A percentile compares a stretch with the other conserved stretches of the same genome.
These are phyloP conservation scores for Dasypolia templi DNA, from an alignment of 2,888 invertebrate species.

Conservation along the genomic window DNA sequence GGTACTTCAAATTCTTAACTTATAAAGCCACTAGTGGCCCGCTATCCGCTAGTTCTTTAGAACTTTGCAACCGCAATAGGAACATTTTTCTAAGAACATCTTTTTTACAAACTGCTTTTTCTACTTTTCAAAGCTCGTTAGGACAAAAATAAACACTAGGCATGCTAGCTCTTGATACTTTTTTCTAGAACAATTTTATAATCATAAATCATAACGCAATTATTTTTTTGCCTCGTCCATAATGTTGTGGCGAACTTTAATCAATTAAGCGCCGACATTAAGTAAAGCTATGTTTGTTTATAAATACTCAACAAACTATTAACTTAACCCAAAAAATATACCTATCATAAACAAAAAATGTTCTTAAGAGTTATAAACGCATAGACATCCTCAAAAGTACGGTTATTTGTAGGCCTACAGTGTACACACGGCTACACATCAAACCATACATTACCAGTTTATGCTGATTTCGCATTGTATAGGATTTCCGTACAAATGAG, in stretches of 20 bases:
- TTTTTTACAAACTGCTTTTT: constrained; percentile 20
- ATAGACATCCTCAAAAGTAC: not conserved
- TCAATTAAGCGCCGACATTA: not conserved
- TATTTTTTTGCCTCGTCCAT: constrained; percentile 10
- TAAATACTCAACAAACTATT: not conserved
- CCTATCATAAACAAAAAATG: not conserved
- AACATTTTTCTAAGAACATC: constrained; percentile 1
- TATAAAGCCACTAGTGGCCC: constrained; percentile 5
- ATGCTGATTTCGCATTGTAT: too few relatives aligned
- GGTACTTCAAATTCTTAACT: constrained; percentile 26
- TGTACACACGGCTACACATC: too few relatives aligned
- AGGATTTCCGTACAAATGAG: too few relatives aligned
- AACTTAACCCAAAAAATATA: not conserved
- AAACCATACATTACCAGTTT: too few relatives aligned
- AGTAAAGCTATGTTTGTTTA: not conserved
- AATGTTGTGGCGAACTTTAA: not conserved
- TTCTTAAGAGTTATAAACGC: not conserved
- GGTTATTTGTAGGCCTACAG: not conserved
- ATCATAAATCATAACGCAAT: constrained; percentile 37
- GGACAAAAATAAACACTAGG: constrained; percentile 24
- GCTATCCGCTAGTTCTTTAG: constrained; percentile 32
- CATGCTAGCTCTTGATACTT: constrained; percentile 8
- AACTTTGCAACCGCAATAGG: constrained; percentile 8
- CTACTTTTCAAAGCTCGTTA: constrained; percentile 23
- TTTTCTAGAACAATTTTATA: constrained; percentile 27